These are phyloP conservation scores for Rotaria socialis DNA, from an alignment of 2,888 invertebrate species.

Conservation along the genomic window DNA sequence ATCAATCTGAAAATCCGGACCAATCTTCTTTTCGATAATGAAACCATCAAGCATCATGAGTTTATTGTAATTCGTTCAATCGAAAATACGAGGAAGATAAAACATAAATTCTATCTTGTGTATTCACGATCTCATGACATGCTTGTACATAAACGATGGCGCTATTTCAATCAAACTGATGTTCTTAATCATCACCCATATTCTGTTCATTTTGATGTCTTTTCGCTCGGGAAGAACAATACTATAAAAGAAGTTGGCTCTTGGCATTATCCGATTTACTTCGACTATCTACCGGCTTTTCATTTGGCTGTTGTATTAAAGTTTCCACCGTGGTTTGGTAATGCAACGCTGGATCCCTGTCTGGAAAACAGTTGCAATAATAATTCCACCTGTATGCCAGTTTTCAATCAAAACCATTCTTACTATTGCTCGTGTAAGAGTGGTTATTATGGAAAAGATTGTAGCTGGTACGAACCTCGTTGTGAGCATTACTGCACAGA, in stretches of 20 bases:
- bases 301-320: not conserved
- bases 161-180: not conserved
- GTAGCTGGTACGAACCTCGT: not conserved
- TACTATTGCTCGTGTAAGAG: not conserved
- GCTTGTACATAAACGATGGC: not conserved
- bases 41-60: not conserved
- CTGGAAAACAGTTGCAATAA: not conserved
- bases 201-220: not conserved
- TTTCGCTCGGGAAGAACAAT: not conserved
- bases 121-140: not conserved
- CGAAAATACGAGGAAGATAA: not conserved
- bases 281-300: not conserved
- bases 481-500: not conserved
- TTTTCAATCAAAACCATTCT: not conserved
- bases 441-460: not conserved
- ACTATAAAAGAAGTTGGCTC: not conserved
- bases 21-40: too few relatives aligned
- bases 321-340: not conserved
- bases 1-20: too few relatives aligned
- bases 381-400: not conserved
- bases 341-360: not conserved
- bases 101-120: not conserved
- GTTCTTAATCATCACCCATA: not conserved
- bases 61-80: not conserved
- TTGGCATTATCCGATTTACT: not conserved